Evolutionary conservation across 2,888 invertebrate genomes (phyloP), one percentile per base, ranked within the genome.

Genomic region (Cotesia congregata): DNA sequence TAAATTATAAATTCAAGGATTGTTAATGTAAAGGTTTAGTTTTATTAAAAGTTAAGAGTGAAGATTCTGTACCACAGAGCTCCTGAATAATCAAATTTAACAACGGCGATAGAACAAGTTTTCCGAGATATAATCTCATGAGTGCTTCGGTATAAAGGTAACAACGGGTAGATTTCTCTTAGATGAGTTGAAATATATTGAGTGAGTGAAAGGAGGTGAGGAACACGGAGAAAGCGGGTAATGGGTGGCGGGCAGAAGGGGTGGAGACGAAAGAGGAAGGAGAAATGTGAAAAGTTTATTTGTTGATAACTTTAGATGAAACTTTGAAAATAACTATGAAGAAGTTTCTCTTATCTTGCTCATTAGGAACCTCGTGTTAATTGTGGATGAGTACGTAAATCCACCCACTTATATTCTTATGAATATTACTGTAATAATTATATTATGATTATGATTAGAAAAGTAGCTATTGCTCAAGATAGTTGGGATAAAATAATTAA

Each of bases 261-360:
- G 7, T 50, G 50, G 50, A 12, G 9, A 4, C 0, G 12, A 50
- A 12, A 50, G 50, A 12, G 50, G 50, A 50, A 12, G 9, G 50
- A 50, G 50, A 12, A 50, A 50, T 12, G 50, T 65, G 65, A 20
- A 20, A 65, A 65, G 30, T 65, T 65, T 65, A 65, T 65, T 65
- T 65, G 65, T 65, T 65, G 65, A 65, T 65, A 65, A 65, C 30
- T 65, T 65, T 65, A 12, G 50, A 12, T 65, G 1, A 65, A 65
- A 65, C 65, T 65, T 65, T 65, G 5, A 38, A 12, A 38, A 38
- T 65, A 65, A 65, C 38, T 65, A 65, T 38, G 38, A 65, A 30
- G 20, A 65, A 65, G 30, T 65, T 65, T 65, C 30, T 65, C 30
- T 65, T 65, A 65, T 65, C 65, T 30, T 65, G 50, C 65, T 65